Base-by-base conservation (phyloP, 2,113 vertebrate genomes). In the Chascanopsetta lugubris region DNA sequence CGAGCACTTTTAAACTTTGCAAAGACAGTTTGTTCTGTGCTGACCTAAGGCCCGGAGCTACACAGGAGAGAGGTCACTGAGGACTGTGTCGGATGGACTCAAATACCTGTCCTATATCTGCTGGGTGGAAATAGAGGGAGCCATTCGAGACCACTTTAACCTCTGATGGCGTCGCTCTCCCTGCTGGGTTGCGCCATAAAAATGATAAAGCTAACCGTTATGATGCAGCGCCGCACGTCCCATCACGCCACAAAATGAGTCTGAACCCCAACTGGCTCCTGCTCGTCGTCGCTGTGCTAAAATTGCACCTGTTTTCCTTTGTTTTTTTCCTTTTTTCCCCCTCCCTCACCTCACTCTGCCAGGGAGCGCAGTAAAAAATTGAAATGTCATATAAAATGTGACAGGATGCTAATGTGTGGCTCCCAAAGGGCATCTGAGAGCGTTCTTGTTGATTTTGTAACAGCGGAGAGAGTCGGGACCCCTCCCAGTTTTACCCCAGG, bases 351-450 rank as follows among this genome's bases (percentile, higher is more conserved):
- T 65, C 68, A 53, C 75, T 78, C 78, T 55, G 46, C 75, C 71
- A 66, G 74, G 77, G 73, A 79, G 74, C 83, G 77, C 73, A 72
- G 84, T 88, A 89, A 87, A 40, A 88, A 88, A 90, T 86, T 89
- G 87, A 89, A 90, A 87, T 84, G 87, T 89, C 89, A 86, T 76
- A 89, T 89, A 88, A 89, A 90, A 90, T 42, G 66, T 85, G 84
- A 88, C 87, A 88, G 78, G 84, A 89, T 89, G 88, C 84, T 89
- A 89, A 89, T 89, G 88, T 86, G 87, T 66, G 80, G 73, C 78
- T 90, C 89, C 85, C 90, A 84, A 83, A 86, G 89, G 89, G 83
- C 86, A 84, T 80, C 79, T 85, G 75, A 88, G 87, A 87, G 75
- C 30, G 59, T 75, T 86, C 67, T 69, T 88, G 86, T 89, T 91